A percentile compares a stretch with the other conserved stretches of the same genome.
Conservation (phyloP, 1,140 invertebrate species). For the Tribolium madens region DNA sequence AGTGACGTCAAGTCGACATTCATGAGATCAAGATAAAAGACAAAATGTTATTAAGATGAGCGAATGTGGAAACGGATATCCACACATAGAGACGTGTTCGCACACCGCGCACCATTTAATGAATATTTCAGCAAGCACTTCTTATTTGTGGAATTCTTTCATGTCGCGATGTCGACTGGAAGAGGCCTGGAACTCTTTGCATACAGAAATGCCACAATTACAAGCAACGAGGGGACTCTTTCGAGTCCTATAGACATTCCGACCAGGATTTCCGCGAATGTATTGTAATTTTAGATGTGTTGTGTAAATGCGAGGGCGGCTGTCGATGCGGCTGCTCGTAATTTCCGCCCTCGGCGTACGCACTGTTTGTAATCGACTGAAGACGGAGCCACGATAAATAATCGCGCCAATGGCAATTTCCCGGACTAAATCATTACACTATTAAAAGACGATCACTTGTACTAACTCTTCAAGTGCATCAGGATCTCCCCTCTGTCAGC, state of each 20-base stretch:
- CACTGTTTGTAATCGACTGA: conserved; percentile 27
- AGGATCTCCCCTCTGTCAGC: not conserved
- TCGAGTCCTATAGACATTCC: not conserved
- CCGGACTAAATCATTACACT: conserved; percentile 41
- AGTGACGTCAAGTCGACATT: conserved; percentile 32
- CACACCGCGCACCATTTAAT: conserved; percentile 47
- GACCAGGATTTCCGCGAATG: conserved; percentile 33
- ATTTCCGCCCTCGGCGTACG: conserved; percentile 41
- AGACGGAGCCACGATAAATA: conserved; percentile 41
- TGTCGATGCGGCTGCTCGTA: conserved; percentile 26
- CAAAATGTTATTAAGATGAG: conserved; percentile 53
- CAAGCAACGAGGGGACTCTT: not conserved
- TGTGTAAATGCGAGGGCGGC: conserved; percentile 34
- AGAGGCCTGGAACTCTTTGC: conserved; percentile 43
- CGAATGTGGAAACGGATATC: conserved; percentile 51
- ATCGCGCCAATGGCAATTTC: conserved; percentile 42
- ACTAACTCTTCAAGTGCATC: not conserved
- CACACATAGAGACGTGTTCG: conserved; percentile 39
- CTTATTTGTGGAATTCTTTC: conserved; percentile 52
- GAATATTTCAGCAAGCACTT: conserved; percentile 50
- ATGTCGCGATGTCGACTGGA: conserved; percentile 46
- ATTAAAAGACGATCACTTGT: conserved; percentile 33
- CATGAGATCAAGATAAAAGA: conserved; percentile 50
- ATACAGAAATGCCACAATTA: conserved; percentile 44
- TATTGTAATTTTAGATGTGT: conserved; percentile 35